These are phyloP conservation scores for Cladopsammia gracilis DNA, from an alignment of 64 coral and sea anemone genomes.

Conservation along the genomic window DNA sequence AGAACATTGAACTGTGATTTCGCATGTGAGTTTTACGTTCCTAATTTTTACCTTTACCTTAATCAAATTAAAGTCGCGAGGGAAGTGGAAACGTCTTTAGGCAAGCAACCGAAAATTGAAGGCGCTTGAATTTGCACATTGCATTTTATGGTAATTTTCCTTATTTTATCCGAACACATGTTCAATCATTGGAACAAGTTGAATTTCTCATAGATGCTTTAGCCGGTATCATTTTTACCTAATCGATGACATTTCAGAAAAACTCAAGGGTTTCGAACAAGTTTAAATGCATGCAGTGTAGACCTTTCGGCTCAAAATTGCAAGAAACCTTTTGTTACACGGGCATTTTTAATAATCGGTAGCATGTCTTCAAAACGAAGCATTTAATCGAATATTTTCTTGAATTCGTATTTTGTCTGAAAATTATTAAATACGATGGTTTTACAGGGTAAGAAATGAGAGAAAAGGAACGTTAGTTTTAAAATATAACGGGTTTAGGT, in stretches of 20 bases:
- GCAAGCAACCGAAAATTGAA: no score
- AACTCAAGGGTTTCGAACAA: constrained; percentile 6
- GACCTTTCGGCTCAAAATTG: constrained; percentile 25
- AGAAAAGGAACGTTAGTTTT: background rate
- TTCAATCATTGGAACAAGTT: background rate
- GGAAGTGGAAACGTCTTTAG: no score
- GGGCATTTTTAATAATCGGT: background rate
- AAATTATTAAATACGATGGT: background rate
- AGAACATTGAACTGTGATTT: constrained; percentile 24
- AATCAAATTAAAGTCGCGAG: no score
- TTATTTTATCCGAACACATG: background rate
- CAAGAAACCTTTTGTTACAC: background rate
- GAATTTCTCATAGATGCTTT: background rate
- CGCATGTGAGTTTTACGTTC: no score
- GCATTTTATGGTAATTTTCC: no score
- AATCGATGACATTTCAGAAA: background rate
- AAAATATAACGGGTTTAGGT: no score
- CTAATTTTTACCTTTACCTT: no score
- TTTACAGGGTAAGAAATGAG: constrained; percentile 23
- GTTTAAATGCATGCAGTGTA: constrained; percentile 40
- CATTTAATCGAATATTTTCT: background rate
- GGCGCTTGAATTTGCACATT: background rate
- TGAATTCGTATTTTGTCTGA: background rate
- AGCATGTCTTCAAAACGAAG: background rate
- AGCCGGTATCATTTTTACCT: background rate